Conservation (phyloP, 2,888 invertebrate genomes). For the Eulithis prunata region DNA sequence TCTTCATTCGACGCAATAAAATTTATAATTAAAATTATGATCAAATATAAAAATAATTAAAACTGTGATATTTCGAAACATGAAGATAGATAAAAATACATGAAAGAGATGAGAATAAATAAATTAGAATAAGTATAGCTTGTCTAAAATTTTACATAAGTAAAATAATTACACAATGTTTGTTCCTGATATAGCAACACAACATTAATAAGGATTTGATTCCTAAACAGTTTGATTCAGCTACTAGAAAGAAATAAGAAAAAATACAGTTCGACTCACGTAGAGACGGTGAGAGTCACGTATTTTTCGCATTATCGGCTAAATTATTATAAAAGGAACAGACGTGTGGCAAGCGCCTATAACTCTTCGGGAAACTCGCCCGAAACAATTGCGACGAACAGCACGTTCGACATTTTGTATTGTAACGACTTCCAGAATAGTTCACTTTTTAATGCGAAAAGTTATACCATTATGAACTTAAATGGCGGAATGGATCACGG, state of each 20-base stretch:
- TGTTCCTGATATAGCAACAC: constrained; percentile 3
- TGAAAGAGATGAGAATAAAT: no score
- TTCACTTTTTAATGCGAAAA: constrained; percentile 42
- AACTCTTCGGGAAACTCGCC: constrained; percentile 57
- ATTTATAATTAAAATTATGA: constrained; percentile 48
- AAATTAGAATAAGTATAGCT: constrained; percentile 29
- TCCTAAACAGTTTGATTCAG: constrained; percentile 67
- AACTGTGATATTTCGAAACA: no score
- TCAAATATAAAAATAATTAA: constrained; percentile 45
- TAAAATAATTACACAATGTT: background rate
- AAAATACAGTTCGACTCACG: constrained; percentile 71
- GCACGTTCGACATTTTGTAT: constrained; percentile 54
- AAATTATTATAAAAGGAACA: constrained; percentile 80
- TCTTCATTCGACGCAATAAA: constrained; percentile 35
- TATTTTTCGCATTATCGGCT: constrained; percentile 82
- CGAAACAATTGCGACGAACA: constrained; percentile 60
- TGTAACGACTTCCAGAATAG: constrained; percentile 44
- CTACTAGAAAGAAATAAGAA: constrained; percentile 74
- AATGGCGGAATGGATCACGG: constrained; percentile 37
- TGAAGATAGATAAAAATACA: no score
- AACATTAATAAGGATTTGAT: constrained; percentile 18
- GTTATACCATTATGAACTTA: constrained; percentile 39
- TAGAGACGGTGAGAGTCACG: constrained; percentile 73
- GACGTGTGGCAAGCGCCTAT: constrained; percentile 68
- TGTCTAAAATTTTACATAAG: no score